Evolutionary conservation across 2,113 vertebrate genomes (phyloP).

Genomic region (Eudyptes chrysolophus): DNA sequence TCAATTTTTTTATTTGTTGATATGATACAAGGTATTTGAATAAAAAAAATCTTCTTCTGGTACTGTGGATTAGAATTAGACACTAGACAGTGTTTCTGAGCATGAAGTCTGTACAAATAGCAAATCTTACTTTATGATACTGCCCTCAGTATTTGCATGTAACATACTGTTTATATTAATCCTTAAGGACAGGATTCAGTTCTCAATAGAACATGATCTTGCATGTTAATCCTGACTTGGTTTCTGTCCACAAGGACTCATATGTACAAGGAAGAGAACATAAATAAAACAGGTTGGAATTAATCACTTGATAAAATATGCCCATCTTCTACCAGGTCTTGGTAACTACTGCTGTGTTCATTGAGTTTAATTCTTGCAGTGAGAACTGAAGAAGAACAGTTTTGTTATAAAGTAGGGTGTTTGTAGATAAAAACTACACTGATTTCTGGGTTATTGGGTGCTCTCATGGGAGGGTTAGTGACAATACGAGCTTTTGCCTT

Average conservation of each 20-base stretch:
- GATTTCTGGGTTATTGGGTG: not conserved
- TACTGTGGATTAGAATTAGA: not conserved
- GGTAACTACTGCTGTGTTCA: not conserved
- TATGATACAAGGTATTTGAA: not conserved
- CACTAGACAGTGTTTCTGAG: not conserved
- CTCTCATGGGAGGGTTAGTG: not conserved
- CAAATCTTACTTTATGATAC: not conserved
- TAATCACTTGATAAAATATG: not conserved
- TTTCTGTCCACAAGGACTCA: not conserved
- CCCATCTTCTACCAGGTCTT: not conserved
- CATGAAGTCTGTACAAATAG: not conserved
- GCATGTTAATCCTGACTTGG: not conserved
- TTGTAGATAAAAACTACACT: not conserved
- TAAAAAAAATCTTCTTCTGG: not conserved
- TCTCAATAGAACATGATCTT: not conserved
- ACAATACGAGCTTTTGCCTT: not conserved
- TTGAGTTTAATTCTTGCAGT: not conserved
- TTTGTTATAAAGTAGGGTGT: not conserved
- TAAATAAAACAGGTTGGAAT: not conserved
- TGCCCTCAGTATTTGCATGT: not conserved
- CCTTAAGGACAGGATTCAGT: not conserved
- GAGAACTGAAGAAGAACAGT: not conserved
- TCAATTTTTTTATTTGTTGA: not conserved
- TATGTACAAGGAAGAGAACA: not conserved
- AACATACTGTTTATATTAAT: not conserved